Conservation (phyloP, 1,140 invertebrate species). For the Asbolus verrucosus region DNA sequence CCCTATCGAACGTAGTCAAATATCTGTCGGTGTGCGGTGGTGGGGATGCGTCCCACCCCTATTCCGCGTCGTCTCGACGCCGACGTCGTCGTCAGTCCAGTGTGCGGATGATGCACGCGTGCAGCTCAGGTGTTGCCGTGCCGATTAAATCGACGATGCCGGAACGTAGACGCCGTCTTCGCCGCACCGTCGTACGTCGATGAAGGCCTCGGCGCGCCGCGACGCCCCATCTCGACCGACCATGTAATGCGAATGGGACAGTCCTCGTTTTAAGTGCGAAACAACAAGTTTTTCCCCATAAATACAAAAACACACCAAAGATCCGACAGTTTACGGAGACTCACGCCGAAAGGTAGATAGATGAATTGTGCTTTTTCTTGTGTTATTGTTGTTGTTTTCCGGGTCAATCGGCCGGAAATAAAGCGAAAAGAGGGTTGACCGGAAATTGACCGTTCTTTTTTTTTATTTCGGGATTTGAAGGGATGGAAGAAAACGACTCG, state of each 20-base stretch:
- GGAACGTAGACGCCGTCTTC: constrained; percentile 2
- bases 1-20: constrained; percentile 44
- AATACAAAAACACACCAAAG: too few species aligned
- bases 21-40: constrained; percentile 23
- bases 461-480: too few species aligned
- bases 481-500: too few species aligned
- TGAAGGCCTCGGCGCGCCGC: constrained; percentile 3
- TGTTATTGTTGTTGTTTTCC: not conserved
- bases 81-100: constrained; percentile 53
- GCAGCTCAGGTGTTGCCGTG: constrained; percentile 1
- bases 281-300: not conserved
- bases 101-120: constrained; percentile 47
- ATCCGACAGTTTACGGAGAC: too few species aligned
- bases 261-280: not conserved
- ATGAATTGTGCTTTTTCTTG: not conserved
- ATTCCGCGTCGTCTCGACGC: constrained; percentile 52
- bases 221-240: constrained; percentile 3
- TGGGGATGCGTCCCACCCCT: constrained; percentile 47
- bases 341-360: constrained; percentile 4
- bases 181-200: not conserved
- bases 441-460: constrained; percentile 1
- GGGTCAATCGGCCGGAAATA: not conserved
- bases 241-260: not conserved
- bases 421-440: not conserved
- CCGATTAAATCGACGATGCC: constrained; percentile 28